Percentiles rank a stretch among this genome's conserved stretches.
Evolutionary conservation across 2,888 invertebrate genomes (phyloP).

Genomic region (Eristalinus sepulchralis): DNA sequence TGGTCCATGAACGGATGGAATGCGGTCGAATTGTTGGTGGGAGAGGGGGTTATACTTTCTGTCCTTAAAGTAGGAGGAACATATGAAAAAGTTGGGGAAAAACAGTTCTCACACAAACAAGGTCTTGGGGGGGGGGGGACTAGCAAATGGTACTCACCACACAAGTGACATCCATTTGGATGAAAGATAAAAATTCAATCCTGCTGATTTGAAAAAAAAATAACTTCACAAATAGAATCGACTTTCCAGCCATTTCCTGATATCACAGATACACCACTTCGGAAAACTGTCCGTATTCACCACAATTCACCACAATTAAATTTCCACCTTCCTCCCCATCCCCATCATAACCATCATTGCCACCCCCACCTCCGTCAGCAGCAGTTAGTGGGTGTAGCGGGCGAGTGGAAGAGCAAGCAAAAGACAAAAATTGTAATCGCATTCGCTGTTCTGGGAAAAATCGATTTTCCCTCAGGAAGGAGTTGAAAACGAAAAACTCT

Average conservation of each 20-base stretch:
- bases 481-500: constrained; percentile 25
- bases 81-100: neutral
- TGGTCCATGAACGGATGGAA: neutral
- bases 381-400: constrained; percentile 11
- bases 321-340: neutral
- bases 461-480: constrained; percentile 63
- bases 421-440: constrained; percentile 26
- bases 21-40: neutral
- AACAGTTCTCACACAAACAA: neutral
- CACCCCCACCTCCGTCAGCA: constrained; percentile 40
- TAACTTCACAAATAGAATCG: constrained; percentile 32
- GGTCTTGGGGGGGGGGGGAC: neutral
- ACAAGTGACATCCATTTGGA: constrained; percentile 51
- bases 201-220: neutral
- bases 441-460: constrained; percentile 60
- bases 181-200: constrained; percentile 4
- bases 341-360: neutral
- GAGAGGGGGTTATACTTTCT: too few relatives aligned
- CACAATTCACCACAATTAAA: constrained; percentile 55
- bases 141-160: constrained; percentile 63
- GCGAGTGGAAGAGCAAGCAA: neutral
- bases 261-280: constrained; percentile 56
- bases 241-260: constrained; percentile 13
- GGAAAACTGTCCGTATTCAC: constrained; percentile 30
- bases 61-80: neutral